Evolutionary conservation across 2,797 vertebrate genomes (phyloP).

Genomic region (Sebastes iracundus): DNA sequence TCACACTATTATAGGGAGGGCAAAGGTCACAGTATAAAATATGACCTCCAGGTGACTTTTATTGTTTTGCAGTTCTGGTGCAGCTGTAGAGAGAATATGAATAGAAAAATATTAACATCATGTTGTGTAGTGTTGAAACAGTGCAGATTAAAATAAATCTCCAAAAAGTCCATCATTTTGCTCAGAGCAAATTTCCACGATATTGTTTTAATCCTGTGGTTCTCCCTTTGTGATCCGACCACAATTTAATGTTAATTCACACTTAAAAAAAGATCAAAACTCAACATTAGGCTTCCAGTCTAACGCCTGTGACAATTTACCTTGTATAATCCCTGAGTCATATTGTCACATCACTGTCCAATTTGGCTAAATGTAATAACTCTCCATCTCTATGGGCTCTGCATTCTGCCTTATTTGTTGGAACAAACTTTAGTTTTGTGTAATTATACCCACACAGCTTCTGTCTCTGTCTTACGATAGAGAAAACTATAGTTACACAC

Average conservation of each 20-base stretch:
- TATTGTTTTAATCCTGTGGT: background rate
- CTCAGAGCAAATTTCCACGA: background rate
- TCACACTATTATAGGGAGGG: background rate
- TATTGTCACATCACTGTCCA: slow-evolving; percentile 73
- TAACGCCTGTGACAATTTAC: background rate
- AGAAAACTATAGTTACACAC: background rate
- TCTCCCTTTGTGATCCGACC: background rate
- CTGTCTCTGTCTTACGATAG: background rate
- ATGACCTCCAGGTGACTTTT: slow-evolving; percentile 1
- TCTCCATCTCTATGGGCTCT: slow-evolving; percentile 87
- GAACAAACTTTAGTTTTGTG: slow-evolving; percentile 59
- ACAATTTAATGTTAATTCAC: slow-evolving; percentile 2
- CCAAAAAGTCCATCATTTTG: background rate
- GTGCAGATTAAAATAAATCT: background rate
- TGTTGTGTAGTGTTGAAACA: background rate
- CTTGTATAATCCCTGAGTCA: slow-evolving; percentile 3
- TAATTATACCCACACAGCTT: background rate
- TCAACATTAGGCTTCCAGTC: background rate
- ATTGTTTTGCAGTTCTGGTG: background rate
- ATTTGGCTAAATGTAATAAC: slow-evolving; percentile 88
- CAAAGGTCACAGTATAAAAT: slow-evolving; percentile 8
- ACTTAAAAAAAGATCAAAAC: background rate
- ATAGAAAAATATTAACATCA: background rate
- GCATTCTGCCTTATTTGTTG: slow-evolving; percentile 87
- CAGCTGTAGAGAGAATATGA: background rate